Evolutionary conservation across 2,888 invertebrate species (phyloP).

Genomic region (Spatulosminthurus flaviceps): DNA sequence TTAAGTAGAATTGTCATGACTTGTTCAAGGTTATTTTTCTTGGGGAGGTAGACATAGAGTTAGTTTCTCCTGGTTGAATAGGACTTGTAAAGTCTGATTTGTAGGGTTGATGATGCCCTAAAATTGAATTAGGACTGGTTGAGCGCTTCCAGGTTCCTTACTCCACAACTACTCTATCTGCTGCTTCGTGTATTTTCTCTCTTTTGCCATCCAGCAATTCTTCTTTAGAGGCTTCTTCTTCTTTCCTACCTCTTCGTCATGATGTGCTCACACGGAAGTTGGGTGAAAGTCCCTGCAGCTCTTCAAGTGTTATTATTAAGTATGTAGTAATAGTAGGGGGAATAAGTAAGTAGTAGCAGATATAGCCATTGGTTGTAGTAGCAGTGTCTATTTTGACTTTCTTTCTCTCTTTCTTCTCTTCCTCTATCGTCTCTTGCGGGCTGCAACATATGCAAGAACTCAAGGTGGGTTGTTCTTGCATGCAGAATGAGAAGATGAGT

Average conservation of each 20-base stretch:
- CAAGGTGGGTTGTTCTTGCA: constrained; percentile 41
- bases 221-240: neutral
- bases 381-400: constrained; percentile 34
- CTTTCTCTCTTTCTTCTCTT: constrained; percentile 5
- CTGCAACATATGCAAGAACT: constrained; percentile 42
- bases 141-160: constrained; percentile 42
- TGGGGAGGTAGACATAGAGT: neutral
- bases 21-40: constrained; percentile 10
- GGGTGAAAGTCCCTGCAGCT: constrained; percentile 38
- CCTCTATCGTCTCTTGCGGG: neutral
- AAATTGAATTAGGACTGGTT: constrained; percentile 45
- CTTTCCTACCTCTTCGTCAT: constrained; percentile 8
- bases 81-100: constrained; percentile 41
- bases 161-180: neutral
- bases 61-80: constrained; percentile 22
- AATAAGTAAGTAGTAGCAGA: neutral
- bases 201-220: neutral
- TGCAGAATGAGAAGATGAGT: constrained; percentile 42
- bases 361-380: no score
- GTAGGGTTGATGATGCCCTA: constrained; percentile 39
- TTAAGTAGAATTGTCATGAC: constrained; percentile 11
- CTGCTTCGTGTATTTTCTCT: neutral
- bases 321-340: neutral
- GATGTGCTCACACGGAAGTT: constrained; percentile 29
- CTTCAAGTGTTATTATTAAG: constrained; percentile 40